These are phyloP conservation scores for Daubentonia madagascariensis DNA, from an alignment of 2,113 vertebrate genomes.

Conservation along the genomic window DNA sequence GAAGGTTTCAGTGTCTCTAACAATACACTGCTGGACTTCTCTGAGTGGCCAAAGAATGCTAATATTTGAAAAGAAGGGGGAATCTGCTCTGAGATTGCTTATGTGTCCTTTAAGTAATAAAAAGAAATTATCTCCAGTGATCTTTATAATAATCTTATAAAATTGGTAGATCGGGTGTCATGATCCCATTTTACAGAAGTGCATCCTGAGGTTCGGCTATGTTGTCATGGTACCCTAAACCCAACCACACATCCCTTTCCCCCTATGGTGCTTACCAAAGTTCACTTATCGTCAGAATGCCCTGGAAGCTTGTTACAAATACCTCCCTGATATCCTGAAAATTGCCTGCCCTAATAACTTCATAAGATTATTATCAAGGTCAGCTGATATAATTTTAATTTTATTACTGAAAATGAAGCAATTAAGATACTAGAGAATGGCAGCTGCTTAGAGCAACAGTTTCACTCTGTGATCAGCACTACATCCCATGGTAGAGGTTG, in stretches of 20 bases:
- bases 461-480: background rate
- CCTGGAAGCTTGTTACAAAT: background rate
- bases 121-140: background rate
- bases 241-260: background rate
- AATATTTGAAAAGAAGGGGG: constrained; percentile 42
- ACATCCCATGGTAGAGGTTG: background rate
- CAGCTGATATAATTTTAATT: background rate
- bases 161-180: background rate
- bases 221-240: background rate
- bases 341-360: background rate
- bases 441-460: background rate
- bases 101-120: background rate
- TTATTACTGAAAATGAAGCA: constrained; percentile 22
- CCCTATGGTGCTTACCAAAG: background rate
- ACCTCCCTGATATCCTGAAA: constrained; percentile 2
- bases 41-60: constrained; percentile 30
- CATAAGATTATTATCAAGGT: background rate
- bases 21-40: constrained; percentile 53
- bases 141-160: background rate
- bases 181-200: constrained; percentile 4
- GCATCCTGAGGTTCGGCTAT: background rate
- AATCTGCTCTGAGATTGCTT: background rate
- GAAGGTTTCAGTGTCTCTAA: constrained; percentile 59
- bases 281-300: background rate
- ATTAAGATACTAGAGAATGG: background rate